These are phyloP conservation scores for Scelioninae gen. 1 DNA, from an alignment of 2,888 invertebrate species.

Conservation along the genomic window DNA sequence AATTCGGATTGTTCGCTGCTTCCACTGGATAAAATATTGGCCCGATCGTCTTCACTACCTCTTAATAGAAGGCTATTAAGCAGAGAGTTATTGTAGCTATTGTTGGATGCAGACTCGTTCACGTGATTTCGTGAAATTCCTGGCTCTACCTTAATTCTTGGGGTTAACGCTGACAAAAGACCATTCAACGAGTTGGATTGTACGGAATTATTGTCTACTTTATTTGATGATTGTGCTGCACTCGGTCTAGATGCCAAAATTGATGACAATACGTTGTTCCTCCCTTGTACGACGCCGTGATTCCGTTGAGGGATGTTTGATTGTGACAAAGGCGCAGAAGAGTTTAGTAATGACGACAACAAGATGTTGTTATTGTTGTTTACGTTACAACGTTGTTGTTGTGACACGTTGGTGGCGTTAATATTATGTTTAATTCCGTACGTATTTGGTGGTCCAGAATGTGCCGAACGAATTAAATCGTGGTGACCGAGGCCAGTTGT, in stretches of 20 bases:
- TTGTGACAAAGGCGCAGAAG: no score
- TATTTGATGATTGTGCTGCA: slow-evolving; percentile 70
- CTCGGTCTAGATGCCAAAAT: no score
- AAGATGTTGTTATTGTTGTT: no score
- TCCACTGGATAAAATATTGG: slow-evolving; percentile 63
- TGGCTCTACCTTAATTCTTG: slow-evolving; percentile 79
- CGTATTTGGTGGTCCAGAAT: no score
- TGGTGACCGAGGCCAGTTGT: slow-evolving; percentile 76
- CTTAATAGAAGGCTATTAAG: slow-evolving; percentile 53
- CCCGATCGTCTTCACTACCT: slow-evolving; percentile 67
- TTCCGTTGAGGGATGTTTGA: no score
- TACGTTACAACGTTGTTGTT: no score
- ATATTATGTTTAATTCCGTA: no score
- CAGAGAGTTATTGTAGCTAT: slow-evolving; percentile 68
- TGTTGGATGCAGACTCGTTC: slow-evolving; percentile 63
- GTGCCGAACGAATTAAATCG: no score
- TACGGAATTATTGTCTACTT: slow-evolving; percentile 42
- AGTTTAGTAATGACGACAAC: no score
- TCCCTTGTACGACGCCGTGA: no score
- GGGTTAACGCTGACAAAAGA: slow-evolving; percentile 76
- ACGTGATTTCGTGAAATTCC: slow-evolving; percentile 51
- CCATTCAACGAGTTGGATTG: slow-evolving; percentile 78
- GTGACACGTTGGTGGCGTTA: no score
- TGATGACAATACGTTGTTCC: no score
- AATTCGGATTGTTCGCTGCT: slow-evolving; percentile 74